Percentiles rank a stretch among this genome's conserved stretches.
Evolutionary conservation across 1,140 invertebrate species (phyloP).

Genomic region (Aphelenchoides besseyi): DNA sequence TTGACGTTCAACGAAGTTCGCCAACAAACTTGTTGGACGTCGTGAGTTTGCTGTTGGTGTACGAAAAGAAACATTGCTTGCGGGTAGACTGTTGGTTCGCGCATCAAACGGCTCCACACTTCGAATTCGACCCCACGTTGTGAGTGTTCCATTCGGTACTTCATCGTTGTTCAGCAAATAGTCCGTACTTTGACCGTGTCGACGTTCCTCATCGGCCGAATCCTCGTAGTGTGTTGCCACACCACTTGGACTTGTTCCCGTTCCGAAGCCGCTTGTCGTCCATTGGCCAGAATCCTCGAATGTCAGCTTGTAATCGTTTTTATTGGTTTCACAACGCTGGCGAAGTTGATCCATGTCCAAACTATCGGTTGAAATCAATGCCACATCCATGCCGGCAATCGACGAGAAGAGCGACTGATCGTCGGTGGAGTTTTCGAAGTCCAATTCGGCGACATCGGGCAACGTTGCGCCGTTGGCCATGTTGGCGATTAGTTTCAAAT

Average conservation of each 20-base stretch:
- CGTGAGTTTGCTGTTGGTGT: constrained; percentile 18
- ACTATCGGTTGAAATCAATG: constrained; percentile 53
- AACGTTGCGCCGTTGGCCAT: constrained; percentile 25
- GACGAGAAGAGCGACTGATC: constrained; percentile 30
- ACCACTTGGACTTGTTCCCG: constrained; percentile 1
- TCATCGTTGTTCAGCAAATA: constrained; percentile 30
- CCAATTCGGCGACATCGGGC: constrained; percentile 52
- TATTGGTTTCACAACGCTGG: constrained; percentile 53
- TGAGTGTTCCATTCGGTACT: constrained; percentile 28
- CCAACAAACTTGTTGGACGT: constrained; percentile 51
- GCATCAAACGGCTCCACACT: constrained; percentile 6
- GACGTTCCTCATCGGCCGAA: constrained; percentile 16
- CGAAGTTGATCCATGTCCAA: constrained; percentile 49
- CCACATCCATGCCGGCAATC: constrained; percentile 18
- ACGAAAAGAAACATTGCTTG: constrained; percentile 9
- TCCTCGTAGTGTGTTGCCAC: constrained; percentile 17
- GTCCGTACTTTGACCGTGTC: constrained; percentile 14
- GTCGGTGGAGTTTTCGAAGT: constrained; percentile 45
- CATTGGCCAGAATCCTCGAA: constrained; percentile 60
- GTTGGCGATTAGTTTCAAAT: constrained; percentile 46
- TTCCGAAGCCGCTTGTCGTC: constrained; percentile 44
- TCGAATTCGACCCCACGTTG: constrained; percentile 44
- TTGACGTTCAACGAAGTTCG: constrained; percentile 59
- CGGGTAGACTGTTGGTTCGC: constrained; percentile 41
- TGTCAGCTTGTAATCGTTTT: constrained; percentile 62